Conservation (phyloP, 2,888 invertebrate genomes). For the Drosophila gaucha region DNA sequence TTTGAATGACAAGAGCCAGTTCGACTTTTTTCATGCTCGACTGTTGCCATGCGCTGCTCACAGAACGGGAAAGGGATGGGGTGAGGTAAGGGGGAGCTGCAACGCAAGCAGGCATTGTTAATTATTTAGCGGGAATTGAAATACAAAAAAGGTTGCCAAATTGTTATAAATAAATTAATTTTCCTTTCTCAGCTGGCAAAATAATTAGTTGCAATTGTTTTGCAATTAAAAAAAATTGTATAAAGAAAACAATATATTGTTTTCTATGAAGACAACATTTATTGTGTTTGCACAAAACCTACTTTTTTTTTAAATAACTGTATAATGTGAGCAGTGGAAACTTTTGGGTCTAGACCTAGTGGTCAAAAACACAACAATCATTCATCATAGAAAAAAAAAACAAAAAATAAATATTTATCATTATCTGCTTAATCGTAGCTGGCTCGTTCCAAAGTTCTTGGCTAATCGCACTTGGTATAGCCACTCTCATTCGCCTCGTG, state of each 20-base stretch:
- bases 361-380: conserved; percentile 19
- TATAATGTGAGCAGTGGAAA: conserved; percentile 1
- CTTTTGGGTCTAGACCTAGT: background rate
- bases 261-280: background rate
- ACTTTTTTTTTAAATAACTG: background rate
- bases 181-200: conserved; percentile 1
- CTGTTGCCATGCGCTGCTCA: conserved; percentile 16
- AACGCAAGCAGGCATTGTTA: conserved; percentile 12
- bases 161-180: conserved; percentile 27
- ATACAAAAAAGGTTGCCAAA: conserved; percentile 16
- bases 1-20: conserved; percentile 18
- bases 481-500: conserved; percentile 18
- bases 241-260: background rate
- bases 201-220: conserved; percentile 4
- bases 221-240: background rate
- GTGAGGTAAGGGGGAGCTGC: background rate
- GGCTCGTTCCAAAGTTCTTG: conserved; percentile 23
- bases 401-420: conserved; percentile 17
- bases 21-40: conserved; percentile 4
- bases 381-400: conserved; percentile 21
- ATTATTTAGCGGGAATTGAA: conserved; percentile 29
- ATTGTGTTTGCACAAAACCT: background rate
- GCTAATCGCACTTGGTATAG: conserved; percentile 27
- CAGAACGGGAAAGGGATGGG: background rate
- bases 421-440: conserved; percentile 21